Conservation (phyloP, 2,888 invertebrate genomes). For the Spisula solida region DNA sequence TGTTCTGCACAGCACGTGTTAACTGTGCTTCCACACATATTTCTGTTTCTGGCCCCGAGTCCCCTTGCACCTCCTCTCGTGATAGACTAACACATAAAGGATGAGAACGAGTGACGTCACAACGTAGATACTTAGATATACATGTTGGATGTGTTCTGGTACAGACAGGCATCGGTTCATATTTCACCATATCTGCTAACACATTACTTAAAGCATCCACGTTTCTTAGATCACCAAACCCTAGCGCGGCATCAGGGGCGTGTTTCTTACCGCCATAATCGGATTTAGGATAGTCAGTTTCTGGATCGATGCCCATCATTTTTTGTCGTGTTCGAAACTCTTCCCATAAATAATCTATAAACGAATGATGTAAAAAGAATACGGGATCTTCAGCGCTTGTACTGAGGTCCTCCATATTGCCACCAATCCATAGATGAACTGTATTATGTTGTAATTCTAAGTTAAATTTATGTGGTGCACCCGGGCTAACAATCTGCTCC, state of each 20-base stretch:
- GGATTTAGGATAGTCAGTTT: constrained; percentile 61
- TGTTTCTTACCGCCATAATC: constrained; percentile 60
- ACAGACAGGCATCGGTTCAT: constrained; percentile 65
- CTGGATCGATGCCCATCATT: constrained; percentile 62
- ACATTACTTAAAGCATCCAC: constrained; percentile 67
- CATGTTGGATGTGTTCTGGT: constrained; percentile 61
- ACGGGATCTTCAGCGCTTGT: constrained; percentile 72
- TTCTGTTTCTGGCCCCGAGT: constrained; percentile 40
- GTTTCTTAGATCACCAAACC: constrained; percentile 69
- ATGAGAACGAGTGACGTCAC: constrained; percentile 52
- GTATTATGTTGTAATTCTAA: constrained; percentile 70
- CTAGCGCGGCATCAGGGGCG: constrained; percentile 57
- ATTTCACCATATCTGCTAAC: constrained; percentile 69
- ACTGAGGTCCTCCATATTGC: constrained; percentile 72
- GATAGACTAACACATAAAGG: constrained; percentile 68
- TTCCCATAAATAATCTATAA: constrained; percentile 73
- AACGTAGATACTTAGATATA: constrained; percentile 66
- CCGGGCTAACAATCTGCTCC: constrained; percentile 63
- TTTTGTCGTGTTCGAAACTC: constrained; percentile 70
- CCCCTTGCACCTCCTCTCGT: constrained; percentile 56
- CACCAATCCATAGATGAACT: constrained; percentile 72
- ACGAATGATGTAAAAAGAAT: constrained; percentile 73
- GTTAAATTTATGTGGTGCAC: constrained; percentile 57
- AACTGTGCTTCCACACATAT: constrained; percentile 64
- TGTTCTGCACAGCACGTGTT: constrained; percentile 65